Conservation (phyloP, 2,113 vertebrate genomes). For the Leucosticte australis region DNA sequence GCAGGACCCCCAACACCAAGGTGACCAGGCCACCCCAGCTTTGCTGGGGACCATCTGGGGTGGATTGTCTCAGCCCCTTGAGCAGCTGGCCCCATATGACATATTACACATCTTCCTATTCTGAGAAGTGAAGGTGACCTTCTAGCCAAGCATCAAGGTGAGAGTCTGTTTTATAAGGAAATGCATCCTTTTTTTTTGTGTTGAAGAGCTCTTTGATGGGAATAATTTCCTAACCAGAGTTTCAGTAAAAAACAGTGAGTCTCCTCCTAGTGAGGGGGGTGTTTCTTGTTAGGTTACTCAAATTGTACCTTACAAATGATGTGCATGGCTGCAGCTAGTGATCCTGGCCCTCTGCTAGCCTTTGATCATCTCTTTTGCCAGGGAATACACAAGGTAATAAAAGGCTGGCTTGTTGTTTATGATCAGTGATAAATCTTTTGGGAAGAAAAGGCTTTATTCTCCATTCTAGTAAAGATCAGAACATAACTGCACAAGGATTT, state of each 20-base stretch:
- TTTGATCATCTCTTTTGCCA: not conserved
- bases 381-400: not conserved
- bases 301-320: not conserved
- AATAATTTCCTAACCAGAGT: not conserved
- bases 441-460: not conserved
- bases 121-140: not conserved
- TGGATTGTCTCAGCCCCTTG: fast-evolving
- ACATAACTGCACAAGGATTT: not conserved
- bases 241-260: not conserved
- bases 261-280: not conserved
- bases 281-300: not conserved
- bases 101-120: not conserved
- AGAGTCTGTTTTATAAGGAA: not conserved
- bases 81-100: not conserved
- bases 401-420: not conserved
- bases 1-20: not conserved
- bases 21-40: fast-evolving
- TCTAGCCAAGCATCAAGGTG: not conserved
- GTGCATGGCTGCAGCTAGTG: not conserved
- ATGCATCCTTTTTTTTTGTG: not conserved
- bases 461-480: not conserved
- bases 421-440: not conserved
- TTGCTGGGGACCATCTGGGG: fast-evolving
- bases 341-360: not conserved
- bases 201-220: not conserved